Percentiles rank a stretch among this genome's conserved stretches.
These are phyloP conservation scores for Lepidocyrtoides sp. DNA, from an alignment of 2,888 invertebrate genomes.

Conservation along the genomic window DNA sequence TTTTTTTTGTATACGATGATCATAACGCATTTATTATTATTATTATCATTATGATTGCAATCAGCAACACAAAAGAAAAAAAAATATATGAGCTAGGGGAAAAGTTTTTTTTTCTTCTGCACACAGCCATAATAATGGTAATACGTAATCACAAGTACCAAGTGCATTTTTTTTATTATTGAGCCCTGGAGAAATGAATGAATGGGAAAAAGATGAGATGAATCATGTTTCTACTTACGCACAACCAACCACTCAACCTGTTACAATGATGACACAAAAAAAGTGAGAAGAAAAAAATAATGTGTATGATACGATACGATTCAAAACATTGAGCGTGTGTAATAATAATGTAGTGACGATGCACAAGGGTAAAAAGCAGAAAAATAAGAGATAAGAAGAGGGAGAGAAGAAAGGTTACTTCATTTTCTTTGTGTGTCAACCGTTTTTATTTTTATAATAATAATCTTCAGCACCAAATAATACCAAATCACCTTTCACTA, in stretches of 20 bases:
- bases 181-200: slow-evolving; percentile 26
- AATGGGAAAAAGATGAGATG: background rate
- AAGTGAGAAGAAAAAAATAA: background rate
- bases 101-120: background rate
- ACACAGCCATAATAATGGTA: background rate
- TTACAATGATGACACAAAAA: background rate
- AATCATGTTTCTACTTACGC: too few relatives aligned
- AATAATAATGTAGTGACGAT: background rate
- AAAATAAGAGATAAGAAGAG: background rate
- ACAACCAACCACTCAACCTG: background rate
- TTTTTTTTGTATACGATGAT: background rate
- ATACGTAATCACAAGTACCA: background rate
- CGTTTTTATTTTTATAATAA: background rate
- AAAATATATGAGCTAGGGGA: too few relatives aligned
- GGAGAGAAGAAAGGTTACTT: background rate
- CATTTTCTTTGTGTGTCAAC: background rate
- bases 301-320: background rate
- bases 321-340: background rate
- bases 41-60: slow-evolving; percentile 10
- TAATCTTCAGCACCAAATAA: too few relatives aligned
- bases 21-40: background rate
- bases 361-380: background rate
- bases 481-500: too few relatives aligned
- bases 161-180: background rate
- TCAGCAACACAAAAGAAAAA: background rate